Base-by-base conservation (phyloP, 2,888 invertebrate genomes). In the Volucella bombylans region DNA sequence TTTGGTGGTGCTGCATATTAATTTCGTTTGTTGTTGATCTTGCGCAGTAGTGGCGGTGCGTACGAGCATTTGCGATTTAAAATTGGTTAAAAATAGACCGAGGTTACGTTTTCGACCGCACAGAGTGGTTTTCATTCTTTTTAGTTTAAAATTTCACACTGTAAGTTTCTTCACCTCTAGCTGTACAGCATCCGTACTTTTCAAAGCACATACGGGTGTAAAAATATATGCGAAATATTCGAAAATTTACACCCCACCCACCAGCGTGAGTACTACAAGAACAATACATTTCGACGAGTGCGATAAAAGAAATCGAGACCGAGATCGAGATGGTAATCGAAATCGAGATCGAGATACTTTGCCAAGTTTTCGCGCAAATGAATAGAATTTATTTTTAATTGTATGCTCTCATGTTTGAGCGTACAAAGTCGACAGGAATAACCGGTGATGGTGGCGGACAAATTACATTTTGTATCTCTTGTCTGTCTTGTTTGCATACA, bases 281-380 rank as follows among this genome's bases (percentile, higher is more conserved):
- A 83, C 83, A 83, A 83, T 83, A 71, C 72, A 83, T 71, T 80
- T 52, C 65, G 74, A 41, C 69, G 79, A 54, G 64, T 79, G 14
- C 38, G 59, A 74, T 69, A 74, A 79, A 59, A 59, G 73, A 69
- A 6, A 31, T 6, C 31, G 31, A 31, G 6, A 31, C 6, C 31
- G 31, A 31, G 31, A 31, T 6, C 31, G 31, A 31, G 31, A 31
- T 31, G 6, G 31, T 6, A 6, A 31, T 31, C 31, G 31, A 31
- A 6, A 31, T 31, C 15, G 73, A 73, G 65, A 57, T 61, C 50
- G 12, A 57, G 43, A 80, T 67, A 49, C 49, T 64, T 49, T 77
- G 72, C 72, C 72, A 77, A 82, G 54, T 68, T 72, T 76, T 52
- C 38, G 49, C 52, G 49, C 41, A 69, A 14, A 69, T 79, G 68